Conservation (phyloP, 2,888 invertebrate genomes). For the Caenorhabditis afra region DNA sequence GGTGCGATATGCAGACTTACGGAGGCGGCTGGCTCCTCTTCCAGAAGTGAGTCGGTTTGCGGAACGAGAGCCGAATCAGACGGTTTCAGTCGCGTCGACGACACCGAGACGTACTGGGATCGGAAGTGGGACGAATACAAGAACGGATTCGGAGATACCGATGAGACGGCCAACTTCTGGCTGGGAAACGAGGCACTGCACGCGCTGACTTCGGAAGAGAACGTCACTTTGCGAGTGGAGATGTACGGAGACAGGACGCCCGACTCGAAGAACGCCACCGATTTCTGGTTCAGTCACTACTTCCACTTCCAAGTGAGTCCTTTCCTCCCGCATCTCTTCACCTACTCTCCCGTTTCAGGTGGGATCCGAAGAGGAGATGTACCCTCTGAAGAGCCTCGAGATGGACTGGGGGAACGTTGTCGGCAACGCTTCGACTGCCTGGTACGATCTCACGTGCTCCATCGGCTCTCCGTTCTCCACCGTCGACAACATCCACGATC, state of each 20-base stretch:
- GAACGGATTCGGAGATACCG: conserved; percentile 69
- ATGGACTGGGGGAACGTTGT: conserved; percentile 60
- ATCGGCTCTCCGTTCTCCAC: conserved; percentile 72
- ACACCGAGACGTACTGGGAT: conserved; percentile 68
- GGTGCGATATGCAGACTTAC: conserved; percentile 62
- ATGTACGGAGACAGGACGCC: conserved; percentile 74
- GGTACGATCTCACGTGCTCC: conserved; percentile 73
- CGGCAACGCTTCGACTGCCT: conserved; percentile 73
- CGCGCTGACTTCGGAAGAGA: conserved; percentile 46
- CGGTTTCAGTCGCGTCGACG: conserved; percentile 62
- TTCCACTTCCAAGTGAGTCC: conserved; percentile 46
- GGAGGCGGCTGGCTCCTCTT: conserved; percentile 63
- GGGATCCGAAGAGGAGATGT: conserved; percentile 51
- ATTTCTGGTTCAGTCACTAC: conserved; percentile 66
- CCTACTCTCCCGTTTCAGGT: no score
- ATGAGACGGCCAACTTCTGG: conserved; percentile 66
- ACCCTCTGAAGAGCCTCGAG: conserved; percentile 41
- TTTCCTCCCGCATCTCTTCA: no score
- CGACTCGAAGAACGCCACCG: conserved; percentile 54
- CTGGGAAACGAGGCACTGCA: conserved; percentile 74
- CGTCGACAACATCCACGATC: conserved; percentile 74
- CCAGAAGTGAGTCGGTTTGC: conserved; percentile 50
- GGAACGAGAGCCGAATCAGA: no score
- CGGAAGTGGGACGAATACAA: conserved; percentile 72
- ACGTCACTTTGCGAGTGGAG: conserved; percentile 69